Evolutionary conservation across 2,888 invertebrate genomes (phyloP), one percentile per base, ranked within the genome.

Genomic region (Siphlonurus alternatus): DNA sequence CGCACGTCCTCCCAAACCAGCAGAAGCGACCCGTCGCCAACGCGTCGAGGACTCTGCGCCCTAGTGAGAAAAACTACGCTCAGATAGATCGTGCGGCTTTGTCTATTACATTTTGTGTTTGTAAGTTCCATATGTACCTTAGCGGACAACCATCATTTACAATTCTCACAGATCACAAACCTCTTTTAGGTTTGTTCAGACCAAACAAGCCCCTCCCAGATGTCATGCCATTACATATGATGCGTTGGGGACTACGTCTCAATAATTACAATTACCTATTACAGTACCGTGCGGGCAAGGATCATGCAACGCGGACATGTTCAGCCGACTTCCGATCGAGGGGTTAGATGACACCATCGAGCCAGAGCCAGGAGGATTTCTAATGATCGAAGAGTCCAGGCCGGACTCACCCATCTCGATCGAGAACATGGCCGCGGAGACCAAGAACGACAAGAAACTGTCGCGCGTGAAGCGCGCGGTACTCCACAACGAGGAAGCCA

Each of bases 231-330:
- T n/a, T n/a, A n/a, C 67, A 71, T 53, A 68, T 72, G 66, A 72
- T 70, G 67, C 66, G 70, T 56, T 74, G 70, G 69, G 72, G 73
- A 23, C 61, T 68, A 22, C 67, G 68, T 2, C 66, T 76, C 25
- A 69, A 72, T 1, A 72, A 69, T 2, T 76, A 74, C 65, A 67
- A 71, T 61, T 74, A 72, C n/a, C n/a, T n/a, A n/a, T n/a, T n/a
- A n/a, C n/a, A n/a, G n/a, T n/a, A n/a, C n/a, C n/a, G n/a, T 67
- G 66, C 66, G 3, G 71, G 74, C 59, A 60, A 1, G 61, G 68
- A 3, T 71, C 71, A 66, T 70, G 68, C 1, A 70, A 74, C 65
- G 72, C 72, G 19, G 73, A 74, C 65, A n/a, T 22, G 15, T 53
- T 62, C 18, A 62, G 62, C 18, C 19, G 62, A 25, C n/a, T 53